Evolutionary conservation across 2,113 vertebrate genomes (phyloP).

Genomic region (Coptodon rendalli): DNA sequence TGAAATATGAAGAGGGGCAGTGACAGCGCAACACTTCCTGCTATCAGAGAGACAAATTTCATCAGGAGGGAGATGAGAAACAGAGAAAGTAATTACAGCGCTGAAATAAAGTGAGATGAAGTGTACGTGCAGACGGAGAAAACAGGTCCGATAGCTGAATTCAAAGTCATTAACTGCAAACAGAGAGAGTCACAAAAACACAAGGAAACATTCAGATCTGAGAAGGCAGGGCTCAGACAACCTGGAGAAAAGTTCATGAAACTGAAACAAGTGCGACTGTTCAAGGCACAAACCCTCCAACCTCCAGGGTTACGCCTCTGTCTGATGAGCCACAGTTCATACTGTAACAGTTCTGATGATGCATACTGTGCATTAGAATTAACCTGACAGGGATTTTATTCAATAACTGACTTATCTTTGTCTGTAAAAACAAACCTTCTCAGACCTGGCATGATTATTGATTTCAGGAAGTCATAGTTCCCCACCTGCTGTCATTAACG

Average conservation of each 20-base stretch:
- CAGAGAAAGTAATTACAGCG: background rate
- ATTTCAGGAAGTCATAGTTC: background rate
- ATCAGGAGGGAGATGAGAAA: background rate
- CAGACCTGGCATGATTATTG: background rate
- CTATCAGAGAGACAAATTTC: background rate
- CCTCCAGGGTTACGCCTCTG: background rate
- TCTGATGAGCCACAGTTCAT: background rate
- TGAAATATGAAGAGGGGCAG: background rate
- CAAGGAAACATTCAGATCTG: background rate
- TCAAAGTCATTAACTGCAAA: background rate
- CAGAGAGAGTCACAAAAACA: background rate
- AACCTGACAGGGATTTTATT: background rate
- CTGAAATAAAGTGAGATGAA: background rate
- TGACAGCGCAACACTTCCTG: background rate
- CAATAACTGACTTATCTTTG: background rate
- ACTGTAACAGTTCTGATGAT: background rate
- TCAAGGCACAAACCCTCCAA: background rate
- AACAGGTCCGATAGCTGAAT: background rate
- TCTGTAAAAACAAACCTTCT: background rate
- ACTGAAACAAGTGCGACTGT: background rate
- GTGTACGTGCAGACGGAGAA: background rate
- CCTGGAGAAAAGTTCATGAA: background rate
- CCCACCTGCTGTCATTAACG: background rate
- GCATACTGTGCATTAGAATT: background rate
- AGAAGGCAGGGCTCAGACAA: background rate